Percentiles rank a stretch among this genome's conserved stretches.
phyloP scores from a whole-genome alignment of 2,113 vertebrate species.

The Oophaga pumilio region DNA sequence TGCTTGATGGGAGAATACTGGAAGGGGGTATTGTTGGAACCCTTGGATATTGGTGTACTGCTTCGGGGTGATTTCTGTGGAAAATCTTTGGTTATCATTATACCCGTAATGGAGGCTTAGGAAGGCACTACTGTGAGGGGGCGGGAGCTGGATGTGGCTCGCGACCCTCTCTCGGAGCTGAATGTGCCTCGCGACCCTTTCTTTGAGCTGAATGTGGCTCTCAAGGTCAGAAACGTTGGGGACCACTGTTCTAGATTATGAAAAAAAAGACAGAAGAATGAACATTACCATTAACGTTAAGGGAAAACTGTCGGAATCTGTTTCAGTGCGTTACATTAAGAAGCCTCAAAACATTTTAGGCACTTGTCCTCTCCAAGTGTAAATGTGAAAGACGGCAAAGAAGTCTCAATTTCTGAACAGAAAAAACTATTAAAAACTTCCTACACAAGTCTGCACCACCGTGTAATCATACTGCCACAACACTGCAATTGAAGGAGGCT shows the following conservation, averaged over 20 bases:
- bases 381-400: neutral
- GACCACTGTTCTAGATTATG: neutral
- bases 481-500: neutral
- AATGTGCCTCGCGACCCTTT: no score
- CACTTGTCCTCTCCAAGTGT: neutral
- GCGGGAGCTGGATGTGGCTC: no score
- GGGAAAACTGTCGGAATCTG: neutral
- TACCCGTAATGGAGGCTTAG: no score
- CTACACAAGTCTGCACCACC: neutral
- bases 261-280: neutral
- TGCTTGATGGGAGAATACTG: no score
- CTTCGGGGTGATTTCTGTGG: no score
- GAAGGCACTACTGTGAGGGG: no score
- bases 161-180: no score
- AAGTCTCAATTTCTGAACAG: neutral
- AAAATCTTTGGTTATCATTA: no score
- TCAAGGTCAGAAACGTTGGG: no score
- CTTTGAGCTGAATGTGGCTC: no score
- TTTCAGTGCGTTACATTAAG: neutral
- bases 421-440: conserved; percentile 6
- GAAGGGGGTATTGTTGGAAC: no score
- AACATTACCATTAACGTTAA: neutral
- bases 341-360: neutral
- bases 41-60: no score
- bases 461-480: conserved; percentile 23